These are phyloP conservation scores for Isaurus tuberculatus DNA, from an alignment of 92 coral and sea anemone genomes.

Conservation along the genomic window DNA sequence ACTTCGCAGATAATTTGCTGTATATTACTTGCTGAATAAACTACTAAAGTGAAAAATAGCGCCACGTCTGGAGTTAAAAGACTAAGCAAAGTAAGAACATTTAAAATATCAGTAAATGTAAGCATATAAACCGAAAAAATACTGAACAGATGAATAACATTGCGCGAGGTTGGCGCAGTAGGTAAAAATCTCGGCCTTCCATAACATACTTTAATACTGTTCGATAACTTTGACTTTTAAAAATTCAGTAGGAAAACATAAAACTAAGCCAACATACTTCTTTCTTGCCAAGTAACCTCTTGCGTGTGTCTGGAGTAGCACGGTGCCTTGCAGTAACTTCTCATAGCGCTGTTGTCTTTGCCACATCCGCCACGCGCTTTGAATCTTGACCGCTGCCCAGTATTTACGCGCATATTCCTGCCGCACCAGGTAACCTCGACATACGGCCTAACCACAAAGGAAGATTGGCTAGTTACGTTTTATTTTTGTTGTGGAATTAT, in stretches of 20 bases:
- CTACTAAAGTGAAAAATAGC: too few species aligned
- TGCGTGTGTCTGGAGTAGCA: slow-evolving; percentile 69
- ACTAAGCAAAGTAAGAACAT: too few species aligned
- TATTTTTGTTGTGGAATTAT: background rate
- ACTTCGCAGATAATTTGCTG: too few species aligned
- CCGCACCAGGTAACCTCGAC: slow-evolving; percentile 82
- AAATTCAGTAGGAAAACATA: background rate
- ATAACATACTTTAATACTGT: background rate
- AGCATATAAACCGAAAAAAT: too few species aligned
- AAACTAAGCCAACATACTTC: slow-evolving; percentile 55
- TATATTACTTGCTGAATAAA: too few species aligned
- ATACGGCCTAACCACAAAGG: slow-evolving; percentile 57
- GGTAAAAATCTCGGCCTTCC: too few species aligned
- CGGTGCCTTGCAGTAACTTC: slow-evolving; percentile 55
- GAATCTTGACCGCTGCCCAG: slow-evolving; percentile 85
- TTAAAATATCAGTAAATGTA: too few species aligned
- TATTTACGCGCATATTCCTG: slow-evolving; percentile 61
- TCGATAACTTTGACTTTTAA: background rate
- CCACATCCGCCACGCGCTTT: slow-evolving; percentile 87
- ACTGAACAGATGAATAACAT: too few species aligned
- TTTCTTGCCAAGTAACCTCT: slow-evolving; percentile 77
- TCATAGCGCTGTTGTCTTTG: slow-evolving; percentile 71
- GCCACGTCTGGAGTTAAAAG: too few species aligned
- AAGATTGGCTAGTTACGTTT: background rate
- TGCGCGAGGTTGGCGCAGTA: too few species aligned